Evolutionary conservation across 2,888 invertebrate genomes (phyloP).

Genomic region (Drosophila mimetica): DNA sequence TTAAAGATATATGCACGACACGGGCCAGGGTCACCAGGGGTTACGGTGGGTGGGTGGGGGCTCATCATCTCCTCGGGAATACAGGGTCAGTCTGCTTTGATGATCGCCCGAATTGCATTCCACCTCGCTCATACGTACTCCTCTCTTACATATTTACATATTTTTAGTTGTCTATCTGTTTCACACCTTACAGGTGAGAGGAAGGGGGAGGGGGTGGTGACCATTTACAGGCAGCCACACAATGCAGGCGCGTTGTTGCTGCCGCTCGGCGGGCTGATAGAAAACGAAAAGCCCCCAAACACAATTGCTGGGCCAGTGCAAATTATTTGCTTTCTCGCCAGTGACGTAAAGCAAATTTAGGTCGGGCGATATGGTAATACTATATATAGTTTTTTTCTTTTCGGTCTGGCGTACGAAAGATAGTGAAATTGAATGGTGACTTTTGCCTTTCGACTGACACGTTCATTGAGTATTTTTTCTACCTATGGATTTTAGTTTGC

Average conservation of each 20-base stretch:
- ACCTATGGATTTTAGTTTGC: background rate
- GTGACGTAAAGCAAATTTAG: constrained; percentile 36
- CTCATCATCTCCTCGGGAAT: background rate
- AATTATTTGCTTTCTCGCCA: constrained; percentile 63
- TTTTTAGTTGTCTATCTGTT: constrained; percentile 15
- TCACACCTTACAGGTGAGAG: constrained; percentile 25
- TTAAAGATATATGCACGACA: constrained; percentile 59
- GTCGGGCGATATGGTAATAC: constrained; percentile 30
- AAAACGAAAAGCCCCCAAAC: constrained; percentile 19
- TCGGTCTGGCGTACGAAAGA: background rate
- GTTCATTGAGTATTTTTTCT: background rate
- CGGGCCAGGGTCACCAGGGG: constrained; percentile 21
- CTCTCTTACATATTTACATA: background rate
- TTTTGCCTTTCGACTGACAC: background rate
- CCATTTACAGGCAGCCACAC: constrained; percentile 19
- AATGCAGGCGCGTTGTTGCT: constrained; percentile 59
- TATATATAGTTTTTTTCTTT: background rate
- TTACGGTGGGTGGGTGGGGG: constrained; percentile 3
- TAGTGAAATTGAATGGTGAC: constrained; percentile 2
- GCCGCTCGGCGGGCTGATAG: constrained; percentile 1
- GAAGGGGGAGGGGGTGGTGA: no score
- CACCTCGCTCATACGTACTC: background rate
- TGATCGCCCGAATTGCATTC: constrained; percentile 35
- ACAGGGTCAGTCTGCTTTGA: constrained; percentile 17
- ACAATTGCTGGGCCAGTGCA: constrained; percentile 38